Percentiles rank a stretch among this genome's conserved stretches.
Evolutionary conservation across 2,797 vertebrate species (phyloP).

Genomic region (Lates japonicus): DNA sequence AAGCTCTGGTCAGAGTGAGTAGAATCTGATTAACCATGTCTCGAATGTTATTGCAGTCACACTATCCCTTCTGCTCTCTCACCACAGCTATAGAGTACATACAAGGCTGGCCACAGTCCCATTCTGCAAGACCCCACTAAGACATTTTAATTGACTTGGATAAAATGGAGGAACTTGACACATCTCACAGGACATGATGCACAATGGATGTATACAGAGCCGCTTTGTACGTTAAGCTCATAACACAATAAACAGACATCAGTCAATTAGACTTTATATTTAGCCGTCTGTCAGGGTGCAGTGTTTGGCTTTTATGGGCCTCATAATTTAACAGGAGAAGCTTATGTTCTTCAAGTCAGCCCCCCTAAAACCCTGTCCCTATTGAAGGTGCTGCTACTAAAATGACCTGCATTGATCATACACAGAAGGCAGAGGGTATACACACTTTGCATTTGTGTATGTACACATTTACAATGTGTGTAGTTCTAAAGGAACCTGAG

Average conservation of each 20-base stretch:
- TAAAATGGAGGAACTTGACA: slow-evolving; percentile 13
- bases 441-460: slow-evolving; percentile 11
- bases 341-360: slow-evolving; percentile 14
- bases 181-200: slow-evolving; percentile 17
- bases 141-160: slow-evolving; percentile 36
- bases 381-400: slow-evolving; percentile 38
- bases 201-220: slow-evolving; percentile 12
- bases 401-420: slow-evolving; percentile 41
- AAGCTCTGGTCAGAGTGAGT: not conserved
- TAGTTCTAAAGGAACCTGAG: slow-evolving; percentile 31
- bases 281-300: slow-evolving; percentile 37
- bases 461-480: slow-evolving; percentile 23
- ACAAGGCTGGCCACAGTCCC: slow-evolving; percentile 21
- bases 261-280: slow-evolving; percentile 64
- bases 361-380: slow-evolving; percentile 39
- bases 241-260: slow-evolving; percentile 37
- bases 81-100: not conserved
- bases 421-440: not conserved
- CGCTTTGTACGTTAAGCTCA: slow-evolving; percentile 37
- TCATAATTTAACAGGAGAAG: slow-evolving; percentile 21
- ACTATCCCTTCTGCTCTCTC: not conserved
- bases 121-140: slow-evolving; percentile 7
- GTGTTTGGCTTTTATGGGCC: slow-evolving; percentile 43
- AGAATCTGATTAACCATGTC: slow-evolving; percentile 1
- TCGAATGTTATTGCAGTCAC: slow-evolving; percentile 11